Percentiles rank a stretch among this genome's conserved stretches.
Evolutionary conservation across 1,140 invertebrate species (phyloP).

Genomic region (Mycetomoellerius zeteki): DNA sequence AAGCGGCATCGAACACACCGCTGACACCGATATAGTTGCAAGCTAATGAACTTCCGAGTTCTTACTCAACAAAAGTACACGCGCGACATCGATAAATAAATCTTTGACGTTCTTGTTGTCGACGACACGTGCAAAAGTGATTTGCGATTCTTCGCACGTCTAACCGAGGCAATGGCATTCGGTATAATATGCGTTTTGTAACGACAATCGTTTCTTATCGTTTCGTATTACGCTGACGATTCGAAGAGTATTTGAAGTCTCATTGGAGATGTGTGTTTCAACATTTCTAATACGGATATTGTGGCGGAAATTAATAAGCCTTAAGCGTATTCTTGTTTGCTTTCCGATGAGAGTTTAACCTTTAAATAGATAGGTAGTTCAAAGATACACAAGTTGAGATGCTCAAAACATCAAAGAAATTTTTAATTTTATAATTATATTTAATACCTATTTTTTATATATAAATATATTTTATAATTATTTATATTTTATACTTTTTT

Average conservation of each 20-base stretch:
- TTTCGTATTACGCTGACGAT: neutral
- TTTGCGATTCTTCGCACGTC: slow-evolving; percentile 25
- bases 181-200: slow-evolving; percentile 7
- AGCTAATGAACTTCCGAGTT: slow-evolving; percentile 54
- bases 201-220: slow-evolving; percentile 1
- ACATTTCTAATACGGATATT: neutral
- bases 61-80: neutral
- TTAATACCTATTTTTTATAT: no score
- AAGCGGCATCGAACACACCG: neutral
- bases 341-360: neutral
- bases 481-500: no score
- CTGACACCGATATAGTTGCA: slow-evolving; percentile 20
- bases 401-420: no score
- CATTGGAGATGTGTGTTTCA: neutral
- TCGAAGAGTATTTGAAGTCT: neutral
- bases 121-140: neutral
- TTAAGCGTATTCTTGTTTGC: neutral
- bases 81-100: slow-evolving; percentile 29
- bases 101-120: neutral
- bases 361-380: no score
- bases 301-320: slow-evolving; percentile 10
- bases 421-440: no score
- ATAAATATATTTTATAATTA: no score
- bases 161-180: neutral
- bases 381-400: no score